These are phyloP conservation scores for Halocynthia roretzi DNA, from an alignment of 23 tunicate species.

Conservation along the genomic window DNA sequence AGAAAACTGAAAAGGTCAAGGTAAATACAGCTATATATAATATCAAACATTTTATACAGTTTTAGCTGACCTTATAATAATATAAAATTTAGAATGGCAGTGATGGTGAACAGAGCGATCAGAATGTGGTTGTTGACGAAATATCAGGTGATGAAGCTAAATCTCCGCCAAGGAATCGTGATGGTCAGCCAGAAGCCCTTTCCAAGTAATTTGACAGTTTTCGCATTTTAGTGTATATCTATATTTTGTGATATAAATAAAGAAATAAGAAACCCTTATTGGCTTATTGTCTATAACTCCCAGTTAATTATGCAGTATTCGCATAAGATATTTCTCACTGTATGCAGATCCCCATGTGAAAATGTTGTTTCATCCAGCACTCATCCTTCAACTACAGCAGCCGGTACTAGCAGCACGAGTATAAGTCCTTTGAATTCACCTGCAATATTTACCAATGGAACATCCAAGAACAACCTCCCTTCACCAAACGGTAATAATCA, in stretches of 20 bases:
- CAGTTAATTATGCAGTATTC: too few relatives aligned
- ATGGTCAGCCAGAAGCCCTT: too few relatives aligned
- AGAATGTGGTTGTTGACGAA: slow-evolving; percentile 78
- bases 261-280: too few relatives aligned
- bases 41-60: too few relatives aligned
- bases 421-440: slow-evolving; percentile 36
- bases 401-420: slow-evolving; percentile 44
- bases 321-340: too few relatives aligned
- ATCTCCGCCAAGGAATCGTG: slow-evolving; percentile 4
- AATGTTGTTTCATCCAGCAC: slow-evolving; percentile 90
- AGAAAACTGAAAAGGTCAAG: slow-evolving; percentile 45
- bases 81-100: slow-evolving; percentile 33
- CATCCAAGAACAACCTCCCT: not conserved
- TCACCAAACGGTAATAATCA: too few relatives aligned
- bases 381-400: slow-evolving; percentile 42
- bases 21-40: not conserved
- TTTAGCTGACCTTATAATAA: not conserved
- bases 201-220: too few relatives aligned
- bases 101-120: slow-evolving; percentile 76
- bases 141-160: slow-evolving; percentile 14
- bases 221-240: too few relatives aligned
- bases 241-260: too few relatives aligned
- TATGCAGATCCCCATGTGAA: slow-evolving; percentile 65
- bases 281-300: too few relatives aligned
- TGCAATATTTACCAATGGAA: slow-evolving; percentile 17